These are phyloP conservation scores for Nudaria mundana DNA, from an alignment of 2,888 invertebrate genomes.

Conservation along the genomic window DNA sequence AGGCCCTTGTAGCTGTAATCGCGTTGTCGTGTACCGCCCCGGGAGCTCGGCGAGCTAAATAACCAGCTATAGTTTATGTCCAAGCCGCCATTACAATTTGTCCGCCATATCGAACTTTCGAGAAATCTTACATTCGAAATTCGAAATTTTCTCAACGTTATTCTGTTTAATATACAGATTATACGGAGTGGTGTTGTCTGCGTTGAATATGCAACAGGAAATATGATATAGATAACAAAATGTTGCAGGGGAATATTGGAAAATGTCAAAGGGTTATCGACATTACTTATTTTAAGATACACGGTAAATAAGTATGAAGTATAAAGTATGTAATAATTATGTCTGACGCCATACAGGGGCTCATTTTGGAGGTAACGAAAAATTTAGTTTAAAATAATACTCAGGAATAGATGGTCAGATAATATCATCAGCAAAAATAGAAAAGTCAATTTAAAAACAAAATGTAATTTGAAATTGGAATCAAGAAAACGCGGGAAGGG, in stretches of 20 bases:
- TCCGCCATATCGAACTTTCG: constrained; percentile 47
- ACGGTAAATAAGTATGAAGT: too few relatives aligned
- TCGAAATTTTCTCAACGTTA: constrained; percentile 3
- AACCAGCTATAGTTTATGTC: constrained; percentile 45
- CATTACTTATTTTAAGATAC: too few relatives aligned
- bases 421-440: too few relatives aligned
- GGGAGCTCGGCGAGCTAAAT: constrained; percentile 54
- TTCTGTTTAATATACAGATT: constrained; percentile 4
- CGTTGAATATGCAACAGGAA: constrained; percentile 8
- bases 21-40: constrained; percentile 61
- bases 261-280: too few relatives aligned
- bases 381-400: too few relatives aligned
- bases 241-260: background rate
- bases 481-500: too few relatives aligned
- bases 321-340: too few relatives aligned
- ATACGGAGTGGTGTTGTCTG: constrained; percentile 2
- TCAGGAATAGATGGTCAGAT: too few relatives aligned
- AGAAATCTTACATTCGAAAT: constrained; percentile 12
- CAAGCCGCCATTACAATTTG: constrained; percentile 53
- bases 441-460: too few relatives aligned
- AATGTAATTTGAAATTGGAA: too few relatives aligned
- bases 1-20: constrained; percentile 49
- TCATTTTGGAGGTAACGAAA: too few relatives aligned
- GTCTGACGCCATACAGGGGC: too few relatives aligned
- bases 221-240: constrained; percentile 3